Evolutionary conservation across 2,888 invertebrate species (phyloP).

Genomic region (Cabera pusaria): DNA sequence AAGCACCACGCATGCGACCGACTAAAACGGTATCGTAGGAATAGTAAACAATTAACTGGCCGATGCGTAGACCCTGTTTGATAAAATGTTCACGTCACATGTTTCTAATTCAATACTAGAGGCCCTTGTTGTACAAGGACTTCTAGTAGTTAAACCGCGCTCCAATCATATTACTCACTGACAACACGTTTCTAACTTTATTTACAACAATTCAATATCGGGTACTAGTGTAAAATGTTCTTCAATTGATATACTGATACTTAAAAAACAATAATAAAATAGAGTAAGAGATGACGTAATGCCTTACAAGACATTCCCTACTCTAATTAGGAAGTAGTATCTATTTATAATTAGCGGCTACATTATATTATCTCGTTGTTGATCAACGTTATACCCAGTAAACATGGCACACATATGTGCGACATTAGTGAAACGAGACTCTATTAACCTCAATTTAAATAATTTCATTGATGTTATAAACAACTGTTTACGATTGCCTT

Average conservation of each 20-base stretch:
- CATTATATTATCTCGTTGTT: conserved; percentile 59
- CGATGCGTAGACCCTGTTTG: conserved; percentile 63
- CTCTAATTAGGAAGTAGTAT: conserved; percentile 56
- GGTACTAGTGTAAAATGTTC: too few relatives aligned
- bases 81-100: conserved; percentile 61
- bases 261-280: conserved; percentile 22
- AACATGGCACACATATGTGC: conserved; percentile 79
- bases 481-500: conserved; percentile 70
- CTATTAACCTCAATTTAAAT: conserved; percentile 80
- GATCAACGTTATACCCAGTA: conserved; percentile 63
- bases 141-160: conserved; percentile 34
- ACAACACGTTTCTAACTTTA: conserved; percentile 12
- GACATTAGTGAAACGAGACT: conserved; percentile 72
- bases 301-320: conserved; percentile 45
- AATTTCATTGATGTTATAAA: conserved; percentile 73
- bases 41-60: conserved; percentile 74
- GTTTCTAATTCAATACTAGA: conserved; percentile 48
- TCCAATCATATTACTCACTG: conserved; percentile 5
- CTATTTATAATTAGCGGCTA: conserved; percentile 49
- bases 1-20: conserved; percentile 58
- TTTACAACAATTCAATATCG: neutral
- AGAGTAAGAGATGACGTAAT: conserved; percentile 40
- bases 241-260: too few relatives aligned
- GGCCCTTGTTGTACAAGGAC: conserved; percentile 43
- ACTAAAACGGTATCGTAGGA: conserved; percentile 69